These are phyloP conservation scores for Melolontha melolontha DNA, from an alignment of 2,888 invertebrate genomes.

Conservation along the genomic window DNA sequence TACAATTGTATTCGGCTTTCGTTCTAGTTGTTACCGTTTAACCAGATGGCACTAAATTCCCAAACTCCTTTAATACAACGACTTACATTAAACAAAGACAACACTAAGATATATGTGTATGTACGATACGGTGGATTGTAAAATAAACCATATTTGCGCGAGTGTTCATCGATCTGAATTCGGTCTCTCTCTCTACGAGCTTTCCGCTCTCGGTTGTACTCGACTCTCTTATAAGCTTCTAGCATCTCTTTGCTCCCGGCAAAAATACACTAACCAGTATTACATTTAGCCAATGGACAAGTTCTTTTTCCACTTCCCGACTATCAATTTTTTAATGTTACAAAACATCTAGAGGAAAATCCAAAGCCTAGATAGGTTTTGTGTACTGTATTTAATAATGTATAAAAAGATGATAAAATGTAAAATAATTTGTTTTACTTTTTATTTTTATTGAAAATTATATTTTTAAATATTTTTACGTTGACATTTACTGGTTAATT, in stretches of 20 bases:
- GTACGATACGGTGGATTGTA: slow-evolving; percentile 46
- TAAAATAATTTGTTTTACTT: too few relatives aligned
- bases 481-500: too few relatives aligned
- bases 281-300: slow-evolving; percentile 49
- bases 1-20: too few relatives aligned
- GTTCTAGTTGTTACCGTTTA: too few relatives aligned
- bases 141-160: slow-evolving; percentile 58
- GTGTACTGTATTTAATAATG: too few relatives aligned
- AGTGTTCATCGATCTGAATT: slow-evolving; percentile 58
- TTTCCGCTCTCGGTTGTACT: slow-evolving; percentile 43
- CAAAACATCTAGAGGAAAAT: too few relatives aligned
- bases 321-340: too few relatives aligned
- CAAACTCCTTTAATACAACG: not conserved
- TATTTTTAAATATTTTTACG: too few relatives aligned
- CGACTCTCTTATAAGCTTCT: slow-evolving; percentile 42
- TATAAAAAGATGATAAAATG: too few relatives aligned
- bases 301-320: slow-evolving; percentile 42
- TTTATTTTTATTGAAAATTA: too few relatives aligned
- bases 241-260: slow-evolving; percentile 44
- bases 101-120: not conserved
- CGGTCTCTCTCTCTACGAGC: slow-evolving; percentile 51
- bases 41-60: slow-evolving; percentile 3
- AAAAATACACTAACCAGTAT: slow-evolving; percentile 53
- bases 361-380: too few relatives aligned
- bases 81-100: slow-evolving; percentile 3